Evolutionary conservation across 1,140 invertebrate genomes (phyloP).

Genomic region (Armadillidium nasatum): DNA sequence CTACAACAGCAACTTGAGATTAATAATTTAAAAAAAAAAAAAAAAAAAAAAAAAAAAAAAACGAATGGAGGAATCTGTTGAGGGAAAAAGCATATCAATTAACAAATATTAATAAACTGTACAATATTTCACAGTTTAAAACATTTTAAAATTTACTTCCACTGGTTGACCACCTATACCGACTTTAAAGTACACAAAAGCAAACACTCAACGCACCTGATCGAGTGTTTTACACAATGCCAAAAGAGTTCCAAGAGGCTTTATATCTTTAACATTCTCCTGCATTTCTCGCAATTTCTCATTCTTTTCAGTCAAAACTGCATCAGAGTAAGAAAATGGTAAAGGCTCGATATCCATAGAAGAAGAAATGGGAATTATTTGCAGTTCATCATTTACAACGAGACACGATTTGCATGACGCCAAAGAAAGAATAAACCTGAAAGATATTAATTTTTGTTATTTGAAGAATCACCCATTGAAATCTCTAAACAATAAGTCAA

Average conservation of each 20-base stretch:
- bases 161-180: too few species aligned
- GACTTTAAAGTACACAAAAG: background rate
- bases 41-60: too few species aligned
- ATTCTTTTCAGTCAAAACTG: conserved; percentile 46
- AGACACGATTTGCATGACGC: conserved; percentile 81
- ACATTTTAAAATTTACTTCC: too few species aligned
- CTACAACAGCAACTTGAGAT: too few species aligned
- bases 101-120: too few species aligned
- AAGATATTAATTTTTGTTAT: background rate
- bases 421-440: conserved; percentile 83
- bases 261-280: conserved; percentile 74
- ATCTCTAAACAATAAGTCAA: too few species aligned
- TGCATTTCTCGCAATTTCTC: conserved; percentile 66
- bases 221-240: conserved; percentile 89
- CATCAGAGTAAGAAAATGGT: conserved; percentile 53
- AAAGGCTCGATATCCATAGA: conserved; percentile 71
- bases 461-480: too few species aligned
- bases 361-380: conserved; percentile 86
- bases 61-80: too few species aligned
- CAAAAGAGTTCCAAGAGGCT: conserved; percentile 83
- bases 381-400: conserved; percentile 89
- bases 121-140: too few species aligned
- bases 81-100: too few species aligned
- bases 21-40: too few species aligned
- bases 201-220: conserved; percentile 58